Evolutionary conservation across 2,797 vertebrate genomes (phyloP).

Genomic region (Silurus aristotelis): DNA sequence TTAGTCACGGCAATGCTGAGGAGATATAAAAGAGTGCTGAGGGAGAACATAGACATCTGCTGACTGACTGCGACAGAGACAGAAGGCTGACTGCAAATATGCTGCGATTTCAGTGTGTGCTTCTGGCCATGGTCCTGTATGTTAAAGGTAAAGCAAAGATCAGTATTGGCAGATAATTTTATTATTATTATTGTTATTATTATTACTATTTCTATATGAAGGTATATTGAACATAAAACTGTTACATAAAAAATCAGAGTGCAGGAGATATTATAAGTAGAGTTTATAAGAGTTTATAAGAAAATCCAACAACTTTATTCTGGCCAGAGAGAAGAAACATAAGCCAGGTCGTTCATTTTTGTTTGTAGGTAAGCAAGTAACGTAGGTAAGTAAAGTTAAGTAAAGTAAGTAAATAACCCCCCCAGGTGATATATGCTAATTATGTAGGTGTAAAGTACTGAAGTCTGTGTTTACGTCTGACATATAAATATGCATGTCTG

Average conservation of each 20-base stretch:
- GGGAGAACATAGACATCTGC: neutral
- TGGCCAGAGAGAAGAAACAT: no score
- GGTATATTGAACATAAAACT: neutral
- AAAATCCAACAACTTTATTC: no score
- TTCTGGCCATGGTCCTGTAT: slow-evolving; percentile 26
- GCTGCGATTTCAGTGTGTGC: slow-evolving; percentile 28
- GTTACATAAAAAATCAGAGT: neutral
- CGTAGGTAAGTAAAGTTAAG: no score
- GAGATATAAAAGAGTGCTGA: neutral
- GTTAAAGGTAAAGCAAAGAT: slow-evolving; percentile 35
- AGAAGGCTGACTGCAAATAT: slow-evolving; percentile 12
- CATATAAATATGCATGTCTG: no score
- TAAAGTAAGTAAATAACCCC: no score
- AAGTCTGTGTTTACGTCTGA: no score
- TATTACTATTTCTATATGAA: neutral
- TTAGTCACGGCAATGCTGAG: neutral
- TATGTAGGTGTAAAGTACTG: no score
- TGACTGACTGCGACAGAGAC: neutral
- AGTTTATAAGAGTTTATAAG: no score
- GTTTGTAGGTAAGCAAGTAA: no score
- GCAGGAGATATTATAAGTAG: no score
- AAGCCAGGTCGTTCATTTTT: no score
- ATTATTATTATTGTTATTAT: neutral
- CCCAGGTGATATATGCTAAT: no score
- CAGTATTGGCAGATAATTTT: neutral